Conservation (phyloP, 2,113 vertebrate species). For the Noturus placidus region DNA sequence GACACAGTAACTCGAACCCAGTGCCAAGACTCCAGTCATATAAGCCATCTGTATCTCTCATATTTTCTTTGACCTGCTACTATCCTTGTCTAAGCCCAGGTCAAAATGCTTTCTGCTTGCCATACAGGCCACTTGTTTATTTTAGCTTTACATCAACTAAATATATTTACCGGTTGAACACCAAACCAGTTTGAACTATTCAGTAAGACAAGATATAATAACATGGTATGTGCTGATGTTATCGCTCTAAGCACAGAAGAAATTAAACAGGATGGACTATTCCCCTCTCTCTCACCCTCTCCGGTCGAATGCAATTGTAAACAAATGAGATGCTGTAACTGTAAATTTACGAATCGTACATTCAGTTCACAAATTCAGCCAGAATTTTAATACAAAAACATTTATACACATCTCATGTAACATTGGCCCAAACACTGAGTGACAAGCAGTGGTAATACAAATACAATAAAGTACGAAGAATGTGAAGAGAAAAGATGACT, state of each 20-base stretch:
- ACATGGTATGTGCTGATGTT: background rate
- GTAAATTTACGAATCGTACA: background rate
- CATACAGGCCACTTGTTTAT: conserved; percentile 5
- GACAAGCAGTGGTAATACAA: background rate
- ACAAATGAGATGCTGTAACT: background rate
- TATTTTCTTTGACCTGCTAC: conserved; percentile 18
- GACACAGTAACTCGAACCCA: conserved; percentile 45
- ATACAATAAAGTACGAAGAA: background rate
- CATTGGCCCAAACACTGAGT: background rate
- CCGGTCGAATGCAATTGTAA: background rate
- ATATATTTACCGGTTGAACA: too few relatives aligned
- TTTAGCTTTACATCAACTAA: background rate
- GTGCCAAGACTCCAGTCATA: conserved; percentile 43
- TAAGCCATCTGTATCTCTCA: conserved; percentile 37
- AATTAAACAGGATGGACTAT: background rate
- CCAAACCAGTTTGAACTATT: background rate
- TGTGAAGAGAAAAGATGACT: background rate
- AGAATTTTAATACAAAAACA: background rate
- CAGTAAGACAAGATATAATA: background rate
- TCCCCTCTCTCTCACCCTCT: background rate
- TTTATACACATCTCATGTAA: background rate
- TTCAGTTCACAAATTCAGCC: background rate
- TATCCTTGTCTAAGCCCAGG: background rate
- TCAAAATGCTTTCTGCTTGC: background rate
- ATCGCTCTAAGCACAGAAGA: background rate